Evolutionary conservation across 2,797 vertebrate genomes (phyloP).

Genomic region (Diceros bicornis): DNA sequence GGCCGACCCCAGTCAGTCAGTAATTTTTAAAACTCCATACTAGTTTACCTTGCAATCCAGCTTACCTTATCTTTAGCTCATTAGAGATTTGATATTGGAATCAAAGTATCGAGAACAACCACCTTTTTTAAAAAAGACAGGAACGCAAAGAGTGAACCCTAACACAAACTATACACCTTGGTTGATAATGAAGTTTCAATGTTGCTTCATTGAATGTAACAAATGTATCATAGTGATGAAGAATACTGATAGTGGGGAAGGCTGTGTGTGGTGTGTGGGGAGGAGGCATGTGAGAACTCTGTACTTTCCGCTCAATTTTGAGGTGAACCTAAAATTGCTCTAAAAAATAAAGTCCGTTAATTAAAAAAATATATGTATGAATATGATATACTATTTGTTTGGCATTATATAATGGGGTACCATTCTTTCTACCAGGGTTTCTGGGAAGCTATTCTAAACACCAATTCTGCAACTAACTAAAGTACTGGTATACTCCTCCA

Average conservation of each 20-base stretch:
- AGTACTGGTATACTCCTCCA: neutral
- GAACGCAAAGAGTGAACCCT: neutral
- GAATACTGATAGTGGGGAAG: neutral
- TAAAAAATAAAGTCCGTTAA: slow-evolving; percentile 22
- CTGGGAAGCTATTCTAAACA: neutral
- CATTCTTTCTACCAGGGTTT: neutral
- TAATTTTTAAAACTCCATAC: neutral
- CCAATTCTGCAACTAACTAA: slow-evolving; percentile 2
- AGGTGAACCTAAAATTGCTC: slow-evolving; percentile 13
- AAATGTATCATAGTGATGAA: slow-evolving; percentile 27
- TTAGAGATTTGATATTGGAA: neutral
- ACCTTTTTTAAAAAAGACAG: neutral
- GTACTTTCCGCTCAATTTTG: slow-evolving; percentile 4
- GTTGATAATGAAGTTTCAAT: neutral
- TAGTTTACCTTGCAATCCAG: neutral
- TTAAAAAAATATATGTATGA: slow-evolving; percentile 31
- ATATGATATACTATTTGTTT: slow-evolving; percentile 7
- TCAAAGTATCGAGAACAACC: neutral
- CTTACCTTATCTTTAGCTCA: neutral
- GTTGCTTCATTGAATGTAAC: neutral
- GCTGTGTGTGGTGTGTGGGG: neutral
- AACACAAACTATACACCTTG: neutral
- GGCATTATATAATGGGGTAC: neutral
- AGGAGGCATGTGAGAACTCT: neutral
- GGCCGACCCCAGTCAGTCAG: neutral